Base-by-base conservation (phyloP, 2,888 invertebrate species). In the Phyto melanocephala region DNA sequence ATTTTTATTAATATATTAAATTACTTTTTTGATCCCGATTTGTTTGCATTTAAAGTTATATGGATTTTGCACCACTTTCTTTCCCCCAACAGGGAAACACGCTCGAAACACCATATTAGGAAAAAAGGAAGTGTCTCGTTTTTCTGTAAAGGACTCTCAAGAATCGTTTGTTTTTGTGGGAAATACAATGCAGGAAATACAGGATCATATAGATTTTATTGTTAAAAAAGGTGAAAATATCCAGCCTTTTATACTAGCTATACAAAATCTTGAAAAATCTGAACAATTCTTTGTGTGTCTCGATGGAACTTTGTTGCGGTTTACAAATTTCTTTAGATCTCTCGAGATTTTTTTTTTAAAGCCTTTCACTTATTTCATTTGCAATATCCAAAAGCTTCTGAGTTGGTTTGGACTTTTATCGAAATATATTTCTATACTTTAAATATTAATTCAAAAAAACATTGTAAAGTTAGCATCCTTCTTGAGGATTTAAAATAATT, bases 321-420 rank as follows among this genome's bases (percentile, higher is more conserved):
- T 33, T 33, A 6, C 33, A 3, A 33, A 33, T 33, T 33, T 33
- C 7, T 7, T 33, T 4, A 33, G 33, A 37, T 40, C 71, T 6
- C 40, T 72, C 28, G 60, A 72, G 37, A 50, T n/a, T n/a, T 62
- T 37, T 72, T 60, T 13, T 72, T 62, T 17, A 72, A 60, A 40
- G 24, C 17, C n/a, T 60, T 24, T 60, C 72, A 62, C 22, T 20
- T 33, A 7, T 56, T 56, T 33, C 56, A 58, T 56, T 20, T 70
- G 33, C 17, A 56, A 13, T 70, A 71, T 28, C 58, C 71, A 2
- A 7, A 33, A 17, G 58, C 58, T 15, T 52, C 37, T 8, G 11
- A 5, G 13, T 20, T 45, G 20, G 42, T 70, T 58, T 70, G 70
- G 45, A n/a, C 20, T n/a, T 71, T 71, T 40, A 62, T 62, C 8